Base-by-base conservation (phyloP, 35 echinoderm and acorn worm genomes). In the Eucidaris tribuloides region DNA sequence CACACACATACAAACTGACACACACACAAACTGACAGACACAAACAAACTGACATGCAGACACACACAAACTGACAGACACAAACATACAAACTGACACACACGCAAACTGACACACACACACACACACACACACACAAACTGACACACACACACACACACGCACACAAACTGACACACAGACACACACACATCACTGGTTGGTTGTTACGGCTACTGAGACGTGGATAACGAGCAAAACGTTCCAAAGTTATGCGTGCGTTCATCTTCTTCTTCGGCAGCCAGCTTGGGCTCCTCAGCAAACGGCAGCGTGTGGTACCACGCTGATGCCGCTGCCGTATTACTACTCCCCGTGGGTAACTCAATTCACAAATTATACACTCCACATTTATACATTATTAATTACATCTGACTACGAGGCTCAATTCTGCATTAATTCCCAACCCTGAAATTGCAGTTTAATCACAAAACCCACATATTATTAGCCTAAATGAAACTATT, bases 151-250 rank as follows among this genome's bases (percentile, higher is more conserved):
- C 25, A 0, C 7, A 35, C 31, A 40, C 9, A 71, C 11, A 33
- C 33, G 37, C 37, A 74, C 11, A 74, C 35, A 20, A 35, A 33
- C 30, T 6, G 61, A 34, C 3, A 32, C 30, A 34, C 7, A 2
- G 37, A 31, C 14, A 34, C 61, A n/a, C 13, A 13, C 11, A 32
- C 13, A 32, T 33, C 5, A 36, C 17, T 27, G 34, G 68, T 72
- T 72, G 37, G 37, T 72, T 72, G 66, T 44, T n/a, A 44, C 41
- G 40, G 14, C 28, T n/a, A 74, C 11, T 36, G 28, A 74, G 68
- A 74, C 68, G 20, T 74, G 68, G 68, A n/a, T 74, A 74, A 74
- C 68, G 41, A 74, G 68, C 68, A 74, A 74, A 74, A 74, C 68
- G 68, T 74, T 74, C 68, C 68, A 74, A 35, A 27, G 20, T 35